phyloP scores from a whole-genome alignment of 2,797 vertebrate species.

The Peromyscus melanophrys region DNA sequence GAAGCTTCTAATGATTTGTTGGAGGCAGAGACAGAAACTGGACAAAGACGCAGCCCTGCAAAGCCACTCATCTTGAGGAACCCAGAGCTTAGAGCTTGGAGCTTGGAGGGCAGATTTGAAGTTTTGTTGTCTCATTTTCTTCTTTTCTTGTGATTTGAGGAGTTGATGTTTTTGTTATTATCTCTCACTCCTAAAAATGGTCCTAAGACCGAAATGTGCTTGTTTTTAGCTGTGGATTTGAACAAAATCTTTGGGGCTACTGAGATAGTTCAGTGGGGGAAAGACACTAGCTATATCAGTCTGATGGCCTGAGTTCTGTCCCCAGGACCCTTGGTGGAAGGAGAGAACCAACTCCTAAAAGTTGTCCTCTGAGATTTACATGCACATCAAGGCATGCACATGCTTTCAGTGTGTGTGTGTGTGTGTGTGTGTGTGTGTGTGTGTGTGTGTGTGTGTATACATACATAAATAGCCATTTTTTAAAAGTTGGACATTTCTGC shows the following conservation, averaged over 20 bases:
- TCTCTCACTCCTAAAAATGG: background rate
- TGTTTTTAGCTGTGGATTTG: background rate
- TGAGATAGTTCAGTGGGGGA: background rate
- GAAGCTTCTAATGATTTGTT: background rate
- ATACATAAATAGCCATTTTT: background rate
- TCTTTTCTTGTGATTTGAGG: background rate
- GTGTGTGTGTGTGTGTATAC: no score
- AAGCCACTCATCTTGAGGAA: background rate
- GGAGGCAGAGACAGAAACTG: background rate
- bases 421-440: no score
- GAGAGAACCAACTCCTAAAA: background rate
- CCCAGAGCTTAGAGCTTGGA: background rate
- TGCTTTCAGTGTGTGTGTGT: background rate
- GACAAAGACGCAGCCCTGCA: fast-evolving
- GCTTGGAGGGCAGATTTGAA: background rate
- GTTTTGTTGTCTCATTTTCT: constrained; percentile 6
- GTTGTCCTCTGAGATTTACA: background rate
- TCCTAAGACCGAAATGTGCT: background rate
- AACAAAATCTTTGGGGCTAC: background rate
- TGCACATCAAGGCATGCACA: background rate
- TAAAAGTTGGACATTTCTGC: background rate
- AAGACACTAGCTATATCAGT: background rate
- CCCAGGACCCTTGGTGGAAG: background rate
- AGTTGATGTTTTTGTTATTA: background rate
- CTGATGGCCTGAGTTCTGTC: background rate